Conservation (phyloP, 2,888 invertebrate species). For the Ferdinandea cuprea region DNA sequence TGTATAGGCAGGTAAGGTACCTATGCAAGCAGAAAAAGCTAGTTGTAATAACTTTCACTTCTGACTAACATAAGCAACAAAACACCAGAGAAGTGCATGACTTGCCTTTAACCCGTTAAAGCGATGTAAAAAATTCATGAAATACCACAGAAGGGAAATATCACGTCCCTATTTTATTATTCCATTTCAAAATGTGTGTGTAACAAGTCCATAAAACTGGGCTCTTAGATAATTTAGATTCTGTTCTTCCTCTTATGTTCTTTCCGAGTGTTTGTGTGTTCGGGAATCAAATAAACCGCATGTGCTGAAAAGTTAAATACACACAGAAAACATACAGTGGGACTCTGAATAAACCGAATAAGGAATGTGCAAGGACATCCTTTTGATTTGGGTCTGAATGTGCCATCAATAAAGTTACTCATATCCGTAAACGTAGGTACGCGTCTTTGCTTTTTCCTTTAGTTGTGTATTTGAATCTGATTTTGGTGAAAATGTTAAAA, state of each 20-base stretch:
- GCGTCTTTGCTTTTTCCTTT: slow-evolving; percentile 1
- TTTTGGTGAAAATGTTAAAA: slow-evolving; percentile 1
- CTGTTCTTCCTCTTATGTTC: slow-evolving; percentile 16
- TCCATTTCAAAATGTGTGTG: slow-evolving; percentile 71
- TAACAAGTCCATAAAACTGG: slow-evolving; percentile 65
- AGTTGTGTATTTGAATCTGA: slow-evolving; percentile 2
- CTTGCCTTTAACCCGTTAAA: slow-evolving; percentile 51
- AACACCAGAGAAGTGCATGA: slow-evolving; percentile 29
- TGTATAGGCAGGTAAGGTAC: not conserved
- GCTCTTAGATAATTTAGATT: slow-evolving; percentile 67
- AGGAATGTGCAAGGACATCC: slow-evolving; percentile 52
- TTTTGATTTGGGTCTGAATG: slow-evolving; percentile 47
- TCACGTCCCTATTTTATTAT: slow-evolving; percentile 74
- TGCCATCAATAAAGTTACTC: slow-evolving; percentile 31
- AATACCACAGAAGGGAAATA: slow-evolving; percentile 42
- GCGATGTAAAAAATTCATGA: slow-evolving; percentile 51
- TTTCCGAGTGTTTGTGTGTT: slow-evolving; percentile 25
- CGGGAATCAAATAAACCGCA: slow-evolving; percentile 62
- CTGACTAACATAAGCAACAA: slow-evolving; percentile 14
- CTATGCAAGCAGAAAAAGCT: slow-evolving; percentile 13
- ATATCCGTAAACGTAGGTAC: not conserved
- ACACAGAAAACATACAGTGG: slow-evolving; percentile 18
- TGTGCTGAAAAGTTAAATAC: slow-evolving; percentile 66
- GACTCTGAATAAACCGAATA: slow-evolving; percentile 30
- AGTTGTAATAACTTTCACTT: slow-evolving; percentile 54